A percentile compares a stretch with the other conserved stretches of the same genome.
phyloP scores from a whole-genome alignment of 1,140 invertebrate species.

The Nasonia giraulti region DNA sequence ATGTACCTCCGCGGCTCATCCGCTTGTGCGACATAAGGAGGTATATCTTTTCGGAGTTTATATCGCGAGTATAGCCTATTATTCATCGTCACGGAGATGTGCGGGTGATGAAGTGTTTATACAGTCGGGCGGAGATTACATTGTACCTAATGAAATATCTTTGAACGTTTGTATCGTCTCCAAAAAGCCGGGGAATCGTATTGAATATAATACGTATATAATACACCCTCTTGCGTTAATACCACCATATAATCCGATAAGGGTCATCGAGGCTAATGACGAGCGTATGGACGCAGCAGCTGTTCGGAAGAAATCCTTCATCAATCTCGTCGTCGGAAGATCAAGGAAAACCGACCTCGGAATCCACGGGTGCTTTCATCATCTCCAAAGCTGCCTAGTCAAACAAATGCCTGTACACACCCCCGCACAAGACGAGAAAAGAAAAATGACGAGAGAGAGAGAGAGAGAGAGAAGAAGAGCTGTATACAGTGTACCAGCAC shows the following conservation, averaged over 20 bases:
- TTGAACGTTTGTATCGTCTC: neutral
- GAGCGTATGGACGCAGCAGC: neutral
- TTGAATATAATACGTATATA: neutral
- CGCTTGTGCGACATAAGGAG: too few species aligned
- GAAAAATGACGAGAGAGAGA: neutral
- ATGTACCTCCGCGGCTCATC: neutral
- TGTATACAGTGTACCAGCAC: neutral
- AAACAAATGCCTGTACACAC: neutral
- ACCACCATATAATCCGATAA: neutral
- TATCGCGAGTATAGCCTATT: too few species aligned
- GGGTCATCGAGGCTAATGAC: neutral
- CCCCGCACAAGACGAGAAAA: neutral
- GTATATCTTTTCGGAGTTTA: too few species aligned
- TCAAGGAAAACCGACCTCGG: neutral
- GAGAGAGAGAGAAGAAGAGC: neutral
- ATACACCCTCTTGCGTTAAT: neutral
- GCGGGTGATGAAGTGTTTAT: neutral
- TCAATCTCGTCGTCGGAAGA: neutral
- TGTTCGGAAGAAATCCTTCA: slow-evolving; percentile 16
- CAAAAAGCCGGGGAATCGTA: neutral
- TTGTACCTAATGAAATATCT: neutral
- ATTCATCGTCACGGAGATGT: too few species aligned
- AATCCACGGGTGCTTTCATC: slow-evolving; percentile 24
- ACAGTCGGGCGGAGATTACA: neutral
- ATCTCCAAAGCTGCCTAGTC: neutral